Conservation (phyloP, 2,888 invertebrate species). For the Yponomeuta malinellus region DNA sequence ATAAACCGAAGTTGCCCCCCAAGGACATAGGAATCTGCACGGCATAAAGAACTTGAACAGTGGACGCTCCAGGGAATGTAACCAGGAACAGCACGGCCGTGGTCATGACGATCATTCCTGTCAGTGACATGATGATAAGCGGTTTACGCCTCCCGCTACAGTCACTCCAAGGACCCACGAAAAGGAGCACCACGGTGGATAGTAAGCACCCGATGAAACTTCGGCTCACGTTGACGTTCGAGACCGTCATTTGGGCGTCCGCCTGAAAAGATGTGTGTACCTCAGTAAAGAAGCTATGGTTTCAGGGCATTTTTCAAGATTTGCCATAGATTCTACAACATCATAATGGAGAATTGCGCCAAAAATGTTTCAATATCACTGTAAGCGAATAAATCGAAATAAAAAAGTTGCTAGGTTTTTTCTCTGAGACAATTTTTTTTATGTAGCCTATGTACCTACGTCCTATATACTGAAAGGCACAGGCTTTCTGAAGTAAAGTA, state of each 20-base stretch:
- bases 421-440: too few species aligned
- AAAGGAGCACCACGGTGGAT: conserved; percentile 76
- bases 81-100: conserved; percentile 60
- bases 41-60: conserved; percentile 57
- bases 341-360: too few species aligned
- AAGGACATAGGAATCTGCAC: conserved; percentile 80
- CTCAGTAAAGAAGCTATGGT: neutral
- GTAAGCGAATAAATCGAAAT: too few species aligned
- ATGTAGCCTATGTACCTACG: too few species aligned
- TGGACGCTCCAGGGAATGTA: conserved; percentile 58
- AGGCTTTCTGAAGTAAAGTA: too few species aligned
- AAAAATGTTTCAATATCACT: too few species aligned
- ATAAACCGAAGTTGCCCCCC: conserved; percentile 80
- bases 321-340: too few species aligned
- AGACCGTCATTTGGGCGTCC: conserved; percentile 75
- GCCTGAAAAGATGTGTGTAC: conserved; percentile 40
- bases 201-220: conserved; percentile 70
- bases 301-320: neutral
- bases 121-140: conserved; percentile 70
- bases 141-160: conserved; percentile 75
- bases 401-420: too few species aligned
- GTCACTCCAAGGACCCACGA: conserved; percentile 79
- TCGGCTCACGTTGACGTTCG: conserved; percentile 80
- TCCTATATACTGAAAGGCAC: too few species aligned
- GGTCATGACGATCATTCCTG: conserved; percentile 72